Evolutionary conservation across 2,797 vertebrate species (phyloP).

Genomic region (Graptemys geographica): DNA sequence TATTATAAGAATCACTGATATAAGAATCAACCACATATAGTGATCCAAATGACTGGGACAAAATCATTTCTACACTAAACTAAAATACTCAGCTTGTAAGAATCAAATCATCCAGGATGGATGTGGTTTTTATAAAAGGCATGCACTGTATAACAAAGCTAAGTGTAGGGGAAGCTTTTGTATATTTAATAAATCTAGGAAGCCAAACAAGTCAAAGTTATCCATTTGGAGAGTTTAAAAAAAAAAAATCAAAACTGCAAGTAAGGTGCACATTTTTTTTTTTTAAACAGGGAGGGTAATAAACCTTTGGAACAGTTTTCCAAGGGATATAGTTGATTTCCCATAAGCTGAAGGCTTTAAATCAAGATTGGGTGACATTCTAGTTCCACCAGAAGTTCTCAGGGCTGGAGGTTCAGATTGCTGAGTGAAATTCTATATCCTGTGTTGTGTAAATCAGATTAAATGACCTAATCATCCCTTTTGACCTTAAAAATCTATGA

Average conservation of each 20-base stretch:
- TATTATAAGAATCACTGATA: not conserved
- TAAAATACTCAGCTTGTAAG: not conserved
- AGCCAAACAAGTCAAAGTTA: not conserved
- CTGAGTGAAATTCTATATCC: not conserved
- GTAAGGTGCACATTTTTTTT: not conserved
- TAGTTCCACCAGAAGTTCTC: not conserved
- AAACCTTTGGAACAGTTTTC: not conserved
- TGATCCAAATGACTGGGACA: not conserved
- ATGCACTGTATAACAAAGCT: no score
- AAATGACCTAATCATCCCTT: not conserved
- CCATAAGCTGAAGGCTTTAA: not conserved
- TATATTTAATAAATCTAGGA: not conserved
- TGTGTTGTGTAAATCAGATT: rapidly evolving
- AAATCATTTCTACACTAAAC: not conserved
- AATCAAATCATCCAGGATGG: not conserved
- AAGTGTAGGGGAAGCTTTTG: not conserved
- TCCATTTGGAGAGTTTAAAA: not conserved
- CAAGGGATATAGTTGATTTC: not conserved
- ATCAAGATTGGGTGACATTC: not conserved
- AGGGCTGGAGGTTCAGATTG: not conserved
- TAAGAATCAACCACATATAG: not conserved
- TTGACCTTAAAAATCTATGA: not conserved
- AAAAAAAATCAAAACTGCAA: not conserved
- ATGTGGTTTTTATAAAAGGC: not conserved
- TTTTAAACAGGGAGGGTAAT: not conserved